Evolutionary conservation across 2,797 vertebrate genomes (phyloP).

Genomic region (Mus spretus): DNA sequence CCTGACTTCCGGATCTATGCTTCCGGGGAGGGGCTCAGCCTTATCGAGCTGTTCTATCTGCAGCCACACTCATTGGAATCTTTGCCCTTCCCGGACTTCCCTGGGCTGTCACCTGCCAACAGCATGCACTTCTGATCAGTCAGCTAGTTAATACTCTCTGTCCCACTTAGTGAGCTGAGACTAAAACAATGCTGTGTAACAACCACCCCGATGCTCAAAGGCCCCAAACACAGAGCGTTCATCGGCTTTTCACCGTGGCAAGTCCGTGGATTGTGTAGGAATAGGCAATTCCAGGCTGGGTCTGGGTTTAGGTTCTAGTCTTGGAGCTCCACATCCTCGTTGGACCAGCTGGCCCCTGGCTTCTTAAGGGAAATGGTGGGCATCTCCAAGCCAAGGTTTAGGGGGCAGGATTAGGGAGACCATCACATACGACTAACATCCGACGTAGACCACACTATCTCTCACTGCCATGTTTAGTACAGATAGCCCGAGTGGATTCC

Average conservation of each 20-base stretch:
- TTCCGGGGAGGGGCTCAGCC: not conserved
- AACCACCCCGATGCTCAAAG: not conserved
- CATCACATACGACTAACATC: accelerated
- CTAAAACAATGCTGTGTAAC: conserved; percentile 18
- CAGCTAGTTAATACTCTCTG: not conserved
- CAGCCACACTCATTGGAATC: accelerated
- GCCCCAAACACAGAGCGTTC: not conserved
- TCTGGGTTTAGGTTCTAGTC: not conserved
- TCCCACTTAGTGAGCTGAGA: not conserved
- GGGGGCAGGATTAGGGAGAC: not conserved
- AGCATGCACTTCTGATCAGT: not conserved
- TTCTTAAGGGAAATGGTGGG: conserved; percentile 30
- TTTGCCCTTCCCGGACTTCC: not conserved
- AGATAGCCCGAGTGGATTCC: not conserved
- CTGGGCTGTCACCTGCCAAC: not conserved
- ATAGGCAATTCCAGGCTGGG: not conserved
- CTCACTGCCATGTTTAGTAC: not conserved
- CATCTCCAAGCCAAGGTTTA: not conserved
- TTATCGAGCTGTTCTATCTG: not conserved
- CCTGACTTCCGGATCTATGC: not conserved
- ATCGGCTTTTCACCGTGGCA: not conserved
- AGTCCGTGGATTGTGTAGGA: not conserved
- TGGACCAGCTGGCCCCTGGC: not conserved
- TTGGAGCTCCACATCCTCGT: not conserved
- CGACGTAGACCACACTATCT: not conserved